Evolutionary conservation across 2,113 vertebrate genomes (phyloP).

Genomic region (Bos javanicus): DNA sequence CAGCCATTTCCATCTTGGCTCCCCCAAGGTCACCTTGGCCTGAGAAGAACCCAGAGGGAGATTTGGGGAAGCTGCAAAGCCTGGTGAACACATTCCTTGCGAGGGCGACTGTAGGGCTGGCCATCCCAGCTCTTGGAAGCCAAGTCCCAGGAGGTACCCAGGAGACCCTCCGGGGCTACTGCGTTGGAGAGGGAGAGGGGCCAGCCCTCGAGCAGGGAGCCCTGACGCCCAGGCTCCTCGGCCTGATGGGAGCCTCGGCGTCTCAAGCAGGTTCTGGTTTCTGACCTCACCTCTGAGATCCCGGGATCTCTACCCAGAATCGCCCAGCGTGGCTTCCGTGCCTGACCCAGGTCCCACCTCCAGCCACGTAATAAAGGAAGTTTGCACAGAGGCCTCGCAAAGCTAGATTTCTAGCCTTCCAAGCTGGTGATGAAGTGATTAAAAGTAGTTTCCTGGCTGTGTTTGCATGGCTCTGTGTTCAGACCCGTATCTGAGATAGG

Average conservation of each 20-base stretch:
- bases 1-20: background rate
- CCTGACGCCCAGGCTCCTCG: background rate
- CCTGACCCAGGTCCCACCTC: background rate
- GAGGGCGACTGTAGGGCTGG: background rate
- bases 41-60: background rate
- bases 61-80: background rate
- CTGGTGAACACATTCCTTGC: background rate
- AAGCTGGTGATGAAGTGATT: background rate
- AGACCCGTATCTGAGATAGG: background rate
- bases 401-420: background rate
- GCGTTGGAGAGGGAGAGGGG: background rate
- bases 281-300: background rate
- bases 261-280: background rate
- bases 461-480: background rate
- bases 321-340: background rate
- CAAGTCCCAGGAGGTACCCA: background rate
- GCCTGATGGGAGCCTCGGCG: background rate
- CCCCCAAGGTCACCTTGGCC: background rate
- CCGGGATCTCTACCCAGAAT: background rate
- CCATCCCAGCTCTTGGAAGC: background rate
- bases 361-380: background rate
- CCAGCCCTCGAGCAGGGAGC: background rate
- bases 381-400: background rate
- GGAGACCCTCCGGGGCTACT: fast-evolving
- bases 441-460: conserved; percentile 14